Evolutionary conservation across 2,888 invertebrate genomes (phyloP), one percentile per base, ranked within the genome.

Genomic region (Drosophila meridiana): DNA sequence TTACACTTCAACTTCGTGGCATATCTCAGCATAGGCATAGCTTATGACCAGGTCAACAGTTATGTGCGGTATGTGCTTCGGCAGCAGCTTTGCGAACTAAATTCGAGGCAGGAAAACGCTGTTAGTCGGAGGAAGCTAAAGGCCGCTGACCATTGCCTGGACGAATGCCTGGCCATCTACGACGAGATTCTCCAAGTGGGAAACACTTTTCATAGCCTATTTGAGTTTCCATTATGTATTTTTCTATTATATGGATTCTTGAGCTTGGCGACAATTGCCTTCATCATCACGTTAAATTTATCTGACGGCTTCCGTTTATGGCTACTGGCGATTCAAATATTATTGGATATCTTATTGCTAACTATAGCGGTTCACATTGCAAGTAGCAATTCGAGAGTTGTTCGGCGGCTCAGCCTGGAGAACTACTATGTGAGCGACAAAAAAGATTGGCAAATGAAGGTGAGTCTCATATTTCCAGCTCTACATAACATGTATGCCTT

Each of bases 301-400:
- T 43, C 32, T 40, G 2, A 5, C 0, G 3, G 1, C 11, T 5
- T 48, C 4, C 1, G 30, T 6, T 9, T 73, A 9, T 70, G 66
- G 68, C 0, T 76, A 5, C 8, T 67, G 7, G 47, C 47, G 30
- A 0, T 57, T 2, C 74, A 81, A 48, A 14, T 69, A 2, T 67
- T 76, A 1, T 0, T 67, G 38, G 82, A 89, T 59, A 50, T 89
- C 3, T 20, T 90, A 7, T 58, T 89, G 6, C 36, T 90, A 4
- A 90, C 81, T 0, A 14, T 86, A 30, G 67, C 78, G 5, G 81
- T 81, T 1, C 68, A 90, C 13, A 53, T 55, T 2, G 89, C 86
- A 0, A 61, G 60, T 4, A 71, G 59, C 52, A 78, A 71, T 42
- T 83, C 87, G 0, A 53, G 74, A 0, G 11, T 78, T 4, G 32